Evolutionary conservation across 2,113 vertebrate species (phyloP), one percentile per base, ranked within the genome.

Genomic region (Acinonyx jubatus): DNA sequence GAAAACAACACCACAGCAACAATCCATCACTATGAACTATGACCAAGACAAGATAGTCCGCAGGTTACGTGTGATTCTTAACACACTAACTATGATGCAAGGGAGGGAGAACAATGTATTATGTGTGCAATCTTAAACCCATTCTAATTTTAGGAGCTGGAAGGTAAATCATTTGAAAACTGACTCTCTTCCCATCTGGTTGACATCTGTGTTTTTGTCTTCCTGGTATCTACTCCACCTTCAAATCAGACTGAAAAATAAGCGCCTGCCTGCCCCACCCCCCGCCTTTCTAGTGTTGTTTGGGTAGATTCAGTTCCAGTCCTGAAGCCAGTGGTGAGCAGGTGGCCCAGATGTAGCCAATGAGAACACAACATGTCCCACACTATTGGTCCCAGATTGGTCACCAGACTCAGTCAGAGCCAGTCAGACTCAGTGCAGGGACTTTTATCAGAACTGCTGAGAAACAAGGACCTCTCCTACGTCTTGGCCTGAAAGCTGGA

Each of bases 331-430:
- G 3, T 0, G 0, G 12, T 31, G 10, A 41, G 41, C 66, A 48
- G 5, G 31, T 21, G 73, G 33, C 65, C 92, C 63, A n/a, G 11
- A 36, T 41, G 16, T 61, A 16, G 36, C 52, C 61, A 83, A 16
- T n/a, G 5, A 38, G 33, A 1, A 0, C 18, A 5, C 3, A 1
- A 25, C 23, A n/a, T 50, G 2, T 31, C 36, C 45, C 25, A 13
- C 14, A 48, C 41, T n/a, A 4, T 21, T 79, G 41, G 21, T 86
- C 18, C 81, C 8, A 9, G 45, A 48, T 4, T 9, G 15, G 55
- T 25, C 71, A 50, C 66, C 7, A 1, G 33, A 29, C 52, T 66
- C 63, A 1, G 4, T 36, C 6, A 65, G 68, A 61, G 41, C 25
- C 92, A 12, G 18, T 25, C 41, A 61, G 55, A 52, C 27, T 41